Percentiles rank a stretch among this genome's conserved stretches.
Conservation (phyloP, 2,888 invertebrate genomes). For the Oligia latruncula region DNA sequence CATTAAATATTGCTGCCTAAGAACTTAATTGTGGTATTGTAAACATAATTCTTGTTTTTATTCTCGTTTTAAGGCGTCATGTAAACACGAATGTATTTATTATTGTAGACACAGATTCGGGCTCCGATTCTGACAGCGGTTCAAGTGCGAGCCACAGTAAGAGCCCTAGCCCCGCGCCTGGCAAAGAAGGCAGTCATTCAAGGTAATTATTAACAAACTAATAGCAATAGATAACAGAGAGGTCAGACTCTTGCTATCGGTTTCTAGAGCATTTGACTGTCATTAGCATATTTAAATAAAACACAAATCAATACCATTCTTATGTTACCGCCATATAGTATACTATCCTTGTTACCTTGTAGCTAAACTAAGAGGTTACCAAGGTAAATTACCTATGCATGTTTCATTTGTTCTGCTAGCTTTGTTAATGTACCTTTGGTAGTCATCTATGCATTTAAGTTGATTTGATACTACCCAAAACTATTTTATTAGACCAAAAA, state of each 20-base stretch:
- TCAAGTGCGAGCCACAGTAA: slow-evolving; percentile 86
- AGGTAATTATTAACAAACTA: slow-evolving; percentile 70
- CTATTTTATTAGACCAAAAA: too few species aligned
- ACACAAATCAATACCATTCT: background rate
- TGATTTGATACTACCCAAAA: too few species aligned
- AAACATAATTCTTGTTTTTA: background rate
- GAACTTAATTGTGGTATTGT: background rate
- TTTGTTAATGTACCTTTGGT: background rate
- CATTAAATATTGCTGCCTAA: background rate
- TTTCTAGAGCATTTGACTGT: background rate
- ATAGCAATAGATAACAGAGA: background rate
- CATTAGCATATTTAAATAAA: background rate
- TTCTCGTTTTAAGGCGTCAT: background rate
- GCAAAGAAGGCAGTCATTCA: slow-evolving; percentile 84
- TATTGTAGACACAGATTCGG: slow-evolving; percentile 84
- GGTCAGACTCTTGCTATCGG: background rate
- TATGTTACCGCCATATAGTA: background rate
- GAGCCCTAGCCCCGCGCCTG: slow-evolving; percentile 84
- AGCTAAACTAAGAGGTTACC: background rate
- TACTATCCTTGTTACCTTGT: too few species aligned
- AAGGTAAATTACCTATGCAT: background rate
- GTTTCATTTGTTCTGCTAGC: background rate
- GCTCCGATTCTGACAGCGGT: slow-evolving; percentile 87
- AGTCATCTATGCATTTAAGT: background rate
- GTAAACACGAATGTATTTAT: slow-evolving; percentile 24